Evolutionary conservation across 2,797 vertebrate species (phyloP).

Genomic region (Peromyscus eremicus): DNA sequence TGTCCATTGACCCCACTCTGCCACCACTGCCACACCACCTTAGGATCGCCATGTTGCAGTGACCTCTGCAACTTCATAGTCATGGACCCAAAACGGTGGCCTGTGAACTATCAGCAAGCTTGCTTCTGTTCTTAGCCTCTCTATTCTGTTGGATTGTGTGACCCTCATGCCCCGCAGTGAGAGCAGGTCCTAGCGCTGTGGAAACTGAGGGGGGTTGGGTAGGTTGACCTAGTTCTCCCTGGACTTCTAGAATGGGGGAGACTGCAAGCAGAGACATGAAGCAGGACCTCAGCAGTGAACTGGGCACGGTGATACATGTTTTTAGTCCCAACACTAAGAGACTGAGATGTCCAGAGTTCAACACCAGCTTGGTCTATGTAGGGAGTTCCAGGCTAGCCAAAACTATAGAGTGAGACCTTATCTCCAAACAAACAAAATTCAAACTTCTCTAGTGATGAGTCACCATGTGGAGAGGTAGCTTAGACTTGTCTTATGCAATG

Average conservation of each 20-base stretch:
- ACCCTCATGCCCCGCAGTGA: background rate
- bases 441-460: background rate
- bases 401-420: background rate
- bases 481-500: background rate
- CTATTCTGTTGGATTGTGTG: slow-evolving; percentile 6
- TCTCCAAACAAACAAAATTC: background rate
- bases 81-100: background rate
- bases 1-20: background rate
- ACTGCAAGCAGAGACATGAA: background rate
- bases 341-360: background rate
- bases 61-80: background rate
- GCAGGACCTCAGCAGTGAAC: background rate
- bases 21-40: background rate
- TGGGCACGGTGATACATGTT: background rate
- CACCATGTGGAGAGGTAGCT: background rate
- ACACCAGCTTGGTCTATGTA: background rate
- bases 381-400: background rate
- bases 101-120: background rate
- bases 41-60: background rate
- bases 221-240: background rate
- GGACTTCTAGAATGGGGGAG: slow-evolving; percentile 29
- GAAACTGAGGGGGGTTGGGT: background rate
- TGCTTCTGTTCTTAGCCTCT: background rate
- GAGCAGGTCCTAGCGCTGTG: background rate
- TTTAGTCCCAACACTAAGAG: background rate